phyloP scores from a whole-genome alignment of 2,888 invertebrate genomes.

The Drosophila bunnanda region DNA sequence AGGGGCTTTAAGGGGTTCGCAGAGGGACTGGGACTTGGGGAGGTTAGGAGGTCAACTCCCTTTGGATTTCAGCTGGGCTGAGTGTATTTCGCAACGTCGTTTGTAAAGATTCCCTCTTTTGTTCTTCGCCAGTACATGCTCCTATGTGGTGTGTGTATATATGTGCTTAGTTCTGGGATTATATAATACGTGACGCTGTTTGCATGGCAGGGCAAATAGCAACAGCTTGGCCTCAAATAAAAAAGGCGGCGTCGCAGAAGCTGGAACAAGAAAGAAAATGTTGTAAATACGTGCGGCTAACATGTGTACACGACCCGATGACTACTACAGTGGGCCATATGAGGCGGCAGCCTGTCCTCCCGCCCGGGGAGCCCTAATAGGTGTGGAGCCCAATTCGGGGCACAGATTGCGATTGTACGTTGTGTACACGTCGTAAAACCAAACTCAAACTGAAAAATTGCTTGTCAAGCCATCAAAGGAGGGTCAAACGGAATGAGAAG shows the following conservation, averaged over 20 bases:
- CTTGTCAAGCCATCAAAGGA: constrained; percentile 31
- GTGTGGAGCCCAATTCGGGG: constrained; percentile 34
- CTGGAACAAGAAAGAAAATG: constrained; percentile 40
- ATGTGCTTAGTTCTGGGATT: constrained; percentile 27
- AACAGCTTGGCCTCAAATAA: constrained; percentile 46
- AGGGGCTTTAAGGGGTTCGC: not conserved
- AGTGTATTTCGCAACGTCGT: constrained; percentile 35
- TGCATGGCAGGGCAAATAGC: constrained; percentile 41
- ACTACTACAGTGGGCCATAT: constrained; percentile 25
- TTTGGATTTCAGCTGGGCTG: constrained; percentile 20
- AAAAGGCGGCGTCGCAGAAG: constrained; percentile 35
- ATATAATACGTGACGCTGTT: constrained; percentile 64
- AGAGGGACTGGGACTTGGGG: not conserved
- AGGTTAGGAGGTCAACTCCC: constrained; percentile 19
- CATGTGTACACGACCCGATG: constrained; percentile 27
- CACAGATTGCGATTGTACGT: constrained; percentile 38
- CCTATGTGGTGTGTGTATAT: not conserved
- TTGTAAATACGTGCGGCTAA: constrained; percentile 53
- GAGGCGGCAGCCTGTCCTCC: constrained; percentile 7
- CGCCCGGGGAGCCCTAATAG: constrained; percentile 26
- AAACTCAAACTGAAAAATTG: constrained; percentile 31
- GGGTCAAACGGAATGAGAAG: not conserved
- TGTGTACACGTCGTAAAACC: constrained; percentile 43
- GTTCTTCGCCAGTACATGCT: constrained; percentile 8
- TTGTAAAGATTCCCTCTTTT: constrained; percentile 37